phyloP scores from a whole-genome alignment of 2,113 vertebrate genomes.

The Tapirus terrestris region DNA sequence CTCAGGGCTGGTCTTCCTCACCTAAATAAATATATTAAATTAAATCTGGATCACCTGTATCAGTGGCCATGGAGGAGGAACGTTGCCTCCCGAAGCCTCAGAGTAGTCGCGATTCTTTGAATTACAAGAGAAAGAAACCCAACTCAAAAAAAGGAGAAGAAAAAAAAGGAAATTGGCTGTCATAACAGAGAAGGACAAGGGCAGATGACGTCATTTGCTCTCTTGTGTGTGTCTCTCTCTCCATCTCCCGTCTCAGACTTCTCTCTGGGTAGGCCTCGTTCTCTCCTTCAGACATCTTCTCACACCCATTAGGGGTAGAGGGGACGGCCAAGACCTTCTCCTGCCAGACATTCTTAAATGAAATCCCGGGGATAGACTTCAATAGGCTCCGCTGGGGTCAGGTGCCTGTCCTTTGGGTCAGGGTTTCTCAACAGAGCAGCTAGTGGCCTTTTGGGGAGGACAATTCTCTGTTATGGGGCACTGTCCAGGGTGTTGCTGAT shows the following conservation, averaged over 20 bases:
- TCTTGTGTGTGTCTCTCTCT: neutral
- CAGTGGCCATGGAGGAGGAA: neutral
- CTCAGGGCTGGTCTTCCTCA: too few species aligned
- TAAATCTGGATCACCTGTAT: neutral
- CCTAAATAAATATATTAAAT: too few species aligned
- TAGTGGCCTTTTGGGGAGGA: neutral
- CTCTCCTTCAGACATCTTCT: neutral
- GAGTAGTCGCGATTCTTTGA: neutral
- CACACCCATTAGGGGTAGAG: neutral
- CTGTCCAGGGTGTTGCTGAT: neutral
- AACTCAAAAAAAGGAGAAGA: neutral
- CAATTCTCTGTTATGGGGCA: neutral
- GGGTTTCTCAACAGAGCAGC: neutral
- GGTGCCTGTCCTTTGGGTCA: neutral
- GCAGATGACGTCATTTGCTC: neutral
- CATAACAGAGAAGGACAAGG: neutral
- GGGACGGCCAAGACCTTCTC: neutral
- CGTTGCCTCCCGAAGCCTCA: neutral
- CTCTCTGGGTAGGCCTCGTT: neutral
- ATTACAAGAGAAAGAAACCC: neutral
- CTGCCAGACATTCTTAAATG: neutral
- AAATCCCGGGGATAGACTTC: neutral
- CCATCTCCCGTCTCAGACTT: neutral
- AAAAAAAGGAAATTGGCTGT: neutral
- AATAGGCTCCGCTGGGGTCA: neutral